Conservation (phyloP, 2,113 vertebrate genomes). For the Tor tambroides region DNA sequence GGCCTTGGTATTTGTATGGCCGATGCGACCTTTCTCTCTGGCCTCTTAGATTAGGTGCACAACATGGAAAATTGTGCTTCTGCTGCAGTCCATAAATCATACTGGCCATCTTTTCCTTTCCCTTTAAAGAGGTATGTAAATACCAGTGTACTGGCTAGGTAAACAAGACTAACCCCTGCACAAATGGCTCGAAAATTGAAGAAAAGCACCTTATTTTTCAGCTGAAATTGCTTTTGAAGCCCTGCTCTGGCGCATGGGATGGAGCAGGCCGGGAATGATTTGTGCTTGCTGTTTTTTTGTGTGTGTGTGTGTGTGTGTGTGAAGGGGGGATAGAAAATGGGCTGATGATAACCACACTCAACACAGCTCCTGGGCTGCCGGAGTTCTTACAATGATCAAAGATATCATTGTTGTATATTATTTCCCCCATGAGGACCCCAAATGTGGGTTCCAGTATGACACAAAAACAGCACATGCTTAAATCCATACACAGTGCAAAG, state of each 20-base stretch:
- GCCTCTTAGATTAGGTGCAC: conserved; percentile 96
- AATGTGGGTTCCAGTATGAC: conserved; percentile 87
- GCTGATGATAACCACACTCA: conserved; percentile 91
- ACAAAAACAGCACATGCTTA: conserved; percentile 61
- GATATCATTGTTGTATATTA: conserved; percentile 90
- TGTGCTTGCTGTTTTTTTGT: conserved; percentile 70
- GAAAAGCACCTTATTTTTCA: conserved; percentile 99
- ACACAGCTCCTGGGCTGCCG: conserved; percentile 83
- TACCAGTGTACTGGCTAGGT: conserved; percentile 98
- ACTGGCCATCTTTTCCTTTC: conserved; percentile 92
- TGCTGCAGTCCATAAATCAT: conserved; percentile 99
- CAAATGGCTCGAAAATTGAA: conserved; percentile 99
- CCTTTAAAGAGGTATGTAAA: conserved; percentile 99
- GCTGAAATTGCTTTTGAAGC: conserved; percentile 99
- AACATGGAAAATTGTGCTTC: conserved; percentile 98
- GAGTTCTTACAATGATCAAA: conserved; percentile 90
- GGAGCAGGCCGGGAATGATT: conserved; percentile 93
- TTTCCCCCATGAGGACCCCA: conserved; percentile 80
- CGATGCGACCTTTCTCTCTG: conserved; percentile 92
- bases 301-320: conserved; percentile 40
- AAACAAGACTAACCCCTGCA: conserved; percentile 98
- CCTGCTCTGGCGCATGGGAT: conserved; percentile 85
- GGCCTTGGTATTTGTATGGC: conserved; percentile 95
- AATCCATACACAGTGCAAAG: conserved; percentile 35
- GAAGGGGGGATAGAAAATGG: conserved; percentile 85